A percentile compares a stretch with the other conserved stretches of the same genome.
phyloP scores from a whole-genome alignment of 2,113 vertebrate species.

The Psilopogon haemacephalus region DNA sequence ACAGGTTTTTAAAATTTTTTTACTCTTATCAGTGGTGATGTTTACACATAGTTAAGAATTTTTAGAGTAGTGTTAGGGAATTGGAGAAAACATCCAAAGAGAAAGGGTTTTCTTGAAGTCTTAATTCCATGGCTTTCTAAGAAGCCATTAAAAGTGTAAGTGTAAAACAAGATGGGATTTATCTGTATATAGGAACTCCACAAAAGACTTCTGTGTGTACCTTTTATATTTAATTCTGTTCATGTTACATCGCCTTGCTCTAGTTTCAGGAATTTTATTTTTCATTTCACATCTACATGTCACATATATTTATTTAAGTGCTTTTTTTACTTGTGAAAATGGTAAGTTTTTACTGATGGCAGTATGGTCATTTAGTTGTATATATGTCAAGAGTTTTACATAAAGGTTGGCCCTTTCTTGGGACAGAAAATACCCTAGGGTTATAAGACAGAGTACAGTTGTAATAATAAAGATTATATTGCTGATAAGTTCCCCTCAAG shows the following conservation, averaged over 20 bases:
- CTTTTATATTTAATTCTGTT: not conserved
- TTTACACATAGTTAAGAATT: constrained; percentile 49
- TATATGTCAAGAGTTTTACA: constrained; percentile 33
- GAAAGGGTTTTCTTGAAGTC: constrained; percentile 10
- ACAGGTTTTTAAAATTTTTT: not conserved
- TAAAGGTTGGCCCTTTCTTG: constrained; percentile 50
- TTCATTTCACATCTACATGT: not conserved
- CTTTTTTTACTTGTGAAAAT: constrained; percentile 43
- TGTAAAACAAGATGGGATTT: constrained; percentile 8
- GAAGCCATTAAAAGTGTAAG: constrained; percentile 5
- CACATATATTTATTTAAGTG: not conserved
- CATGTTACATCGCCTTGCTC: not conserved
- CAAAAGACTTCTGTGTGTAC: not conserved
- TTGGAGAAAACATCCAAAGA: not conserved
- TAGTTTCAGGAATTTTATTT: not conserved
- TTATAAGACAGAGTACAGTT: constrained; percentile 60
- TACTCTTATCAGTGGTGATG: not conserved
- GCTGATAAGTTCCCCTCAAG: constrained; percentile 74
- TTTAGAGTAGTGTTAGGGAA: not conserved
- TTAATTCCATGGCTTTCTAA: not conserved
- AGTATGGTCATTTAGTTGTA: not conserved
- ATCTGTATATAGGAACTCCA: not conserved
- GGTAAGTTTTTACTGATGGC: constrained; percentile 1
- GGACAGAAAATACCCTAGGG: constrained; percentile 53
- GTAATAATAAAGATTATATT: constrained; percentile 77